Conservation (phyloP, 2,113 vertebrate genomes). For the Siphamia tubifer region DNA sequence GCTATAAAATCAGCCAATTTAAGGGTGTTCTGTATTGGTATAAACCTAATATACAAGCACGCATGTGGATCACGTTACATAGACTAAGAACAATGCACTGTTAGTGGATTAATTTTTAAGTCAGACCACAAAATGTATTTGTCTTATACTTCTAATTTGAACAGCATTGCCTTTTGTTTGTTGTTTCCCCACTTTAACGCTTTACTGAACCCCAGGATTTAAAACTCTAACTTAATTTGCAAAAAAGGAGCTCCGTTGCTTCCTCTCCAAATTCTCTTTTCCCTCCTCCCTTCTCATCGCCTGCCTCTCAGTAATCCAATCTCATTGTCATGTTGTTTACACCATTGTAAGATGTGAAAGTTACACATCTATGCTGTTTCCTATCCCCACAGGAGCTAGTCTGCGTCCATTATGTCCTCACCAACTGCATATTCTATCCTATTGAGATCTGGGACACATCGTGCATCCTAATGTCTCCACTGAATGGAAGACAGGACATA, state of each 20-base stretch:
- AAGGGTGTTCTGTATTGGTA: no score
- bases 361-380: background rate
- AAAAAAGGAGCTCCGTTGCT: conserved; percentile 1
- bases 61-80: background rate
- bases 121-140: background rate
- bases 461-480: conserved; percentile 49
- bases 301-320: background rate
- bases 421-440: conserved; percentile 9
- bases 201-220: conserved; percentile 1
- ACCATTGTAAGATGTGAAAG: conserved; percentile 2
- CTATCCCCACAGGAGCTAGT: conserved; percentile 27
- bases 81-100: background rate
- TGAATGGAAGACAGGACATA: conserved; percentile 29
- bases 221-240: conserved; percentile 41
- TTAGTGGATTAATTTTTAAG: background rate
- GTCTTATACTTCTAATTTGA: no score
- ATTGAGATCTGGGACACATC: conserved; percentile 43
- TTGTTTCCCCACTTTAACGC: no score
- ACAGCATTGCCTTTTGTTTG: no score
- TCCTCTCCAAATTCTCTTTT: background rate
- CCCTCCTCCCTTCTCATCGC: background rate
- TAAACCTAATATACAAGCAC: no score
- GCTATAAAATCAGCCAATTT: background rate
- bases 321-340: background rate
- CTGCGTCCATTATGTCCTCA: background rate